Evolutionary conservation across 2,797 vertebrate species (phyloP).

Genomic region (Mustela erminea): DNA sequence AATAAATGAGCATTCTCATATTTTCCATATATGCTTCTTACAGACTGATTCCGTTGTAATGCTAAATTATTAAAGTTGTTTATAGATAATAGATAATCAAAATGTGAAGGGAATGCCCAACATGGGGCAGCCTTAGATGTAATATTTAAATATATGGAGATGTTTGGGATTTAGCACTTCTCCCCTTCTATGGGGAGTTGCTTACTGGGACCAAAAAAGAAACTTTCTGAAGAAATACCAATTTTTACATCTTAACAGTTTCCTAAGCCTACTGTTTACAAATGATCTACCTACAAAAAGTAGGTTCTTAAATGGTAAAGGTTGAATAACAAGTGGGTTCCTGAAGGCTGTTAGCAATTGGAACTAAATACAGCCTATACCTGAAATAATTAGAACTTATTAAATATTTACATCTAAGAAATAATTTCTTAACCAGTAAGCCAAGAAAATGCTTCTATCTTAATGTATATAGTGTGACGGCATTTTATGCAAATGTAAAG

Average conservation of each 20-base stretch:
- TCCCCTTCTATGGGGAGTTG: background rate
- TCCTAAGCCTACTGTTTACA: background rate
- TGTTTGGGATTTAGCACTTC: background rate
- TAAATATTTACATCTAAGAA: slow-evolving; percentile 25
- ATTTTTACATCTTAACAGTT: background rate
- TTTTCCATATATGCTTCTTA: background rate
- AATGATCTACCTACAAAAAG: background rate
- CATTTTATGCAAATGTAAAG: slow-evolving; percentile 20
- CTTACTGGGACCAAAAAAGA: background rate
- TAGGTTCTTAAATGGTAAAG: background rate
- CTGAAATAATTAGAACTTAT: background rate
- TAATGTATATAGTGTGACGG: background rate
- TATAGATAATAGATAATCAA: background rate
- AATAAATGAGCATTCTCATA: background rate
- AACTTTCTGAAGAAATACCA: background rate
- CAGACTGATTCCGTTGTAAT: background rate
- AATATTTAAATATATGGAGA: background rate
- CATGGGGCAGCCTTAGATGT: background rate
- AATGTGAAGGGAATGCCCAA: background rate
- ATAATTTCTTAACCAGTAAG: background rate
- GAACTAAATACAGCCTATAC: background rate
- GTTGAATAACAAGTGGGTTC: background rate
- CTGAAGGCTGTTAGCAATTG: background rate
- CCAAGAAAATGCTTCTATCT: background rate
- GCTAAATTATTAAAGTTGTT: background rate